Evolutionary conservation across 2,888 invertebrate genomes (phyloP).

Genomic region (Meteorus colon): DNA sequence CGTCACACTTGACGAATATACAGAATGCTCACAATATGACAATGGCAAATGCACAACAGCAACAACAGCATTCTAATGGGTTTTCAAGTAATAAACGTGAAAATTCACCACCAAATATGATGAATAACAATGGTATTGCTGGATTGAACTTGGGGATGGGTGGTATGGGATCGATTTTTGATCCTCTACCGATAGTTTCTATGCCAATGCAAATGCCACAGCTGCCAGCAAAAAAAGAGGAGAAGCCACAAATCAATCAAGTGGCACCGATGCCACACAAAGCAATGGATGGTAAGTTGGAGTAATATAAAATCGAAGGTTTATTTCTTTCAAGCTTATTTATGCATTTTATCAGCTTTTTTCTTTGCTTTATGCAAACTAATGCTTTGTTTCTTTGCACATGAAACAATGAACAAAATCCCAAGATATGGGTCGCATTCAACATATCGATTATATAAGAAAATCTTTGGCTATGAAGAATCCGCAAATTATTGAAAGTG

Average conservation of each 20-base stretch:
- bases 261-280: slow-evolving; percentile 72
- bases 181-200: slow-evolving; percentile 75
- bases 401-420: no score
- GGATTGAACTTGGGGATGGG: slow-evolving; percentile 74
- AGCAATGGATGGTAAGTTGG: slow-evolving; percentile 68
- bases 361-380: slow-evolving; percentile 23
- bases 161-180: slow-evolving; percentile 80
- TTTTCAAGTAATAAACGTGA: slow-evolving; percentile 74
- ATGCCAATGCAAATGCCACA: slow-evolving; percentile 72
- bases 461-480: no score
- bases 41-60: slow-evolving; percentile 56
- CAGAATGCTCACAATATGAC: slow-evolving; percentile 66
- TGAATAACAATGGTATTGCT: slow-evolving; percentile 75
- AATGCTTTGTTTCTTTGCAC: neutral
- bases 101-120: slow-evolving; percentile 69
- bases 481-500: no score
- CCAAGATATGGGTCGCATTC: no score
- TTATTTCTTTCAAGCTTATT: neutral
- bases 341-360: slow-evolving; percentile 18
- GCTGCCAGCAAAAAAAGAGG: slow-evolving; percentile 77
- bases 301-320: neutral
- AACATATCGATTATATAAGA: no score
- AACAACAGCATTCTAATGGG: slow-evolving; percentile 70
- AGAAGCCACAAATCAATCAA: slow-evolving; percentile 80
- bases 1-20: slow-evolving; percentile 61